Percentiles rank a stretch among this genome's conserved stretches.
Evolutionary conservation across 2,797 vertebrate species (phyloP).

Genomic region (Varecia variegata): DNA sequence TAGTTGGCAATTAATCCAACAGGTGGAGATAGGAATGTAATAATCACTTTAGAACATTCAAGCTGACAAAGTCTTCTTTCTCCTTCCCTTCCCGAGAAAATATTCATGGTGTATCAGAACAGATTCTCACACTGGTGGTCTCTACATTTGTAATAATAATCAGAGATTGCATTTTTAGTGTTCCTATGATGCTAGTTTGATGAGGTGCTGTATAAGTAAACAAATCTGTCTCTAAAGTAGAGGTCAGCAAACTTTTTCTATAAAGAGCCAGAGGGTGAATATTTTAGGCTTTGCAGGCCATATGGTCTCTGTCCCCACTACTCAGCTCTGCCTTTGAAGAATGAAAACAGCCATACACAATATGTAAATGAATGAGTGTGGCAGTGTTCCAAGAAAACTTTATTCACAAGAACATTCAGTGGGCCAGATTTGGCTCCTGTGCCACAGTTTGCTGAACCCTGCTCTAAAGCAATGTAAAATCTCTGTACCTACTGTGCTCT

Average conservation of each 20-base stretch:
- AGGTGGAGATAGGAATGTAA: conserved; percentile 27
- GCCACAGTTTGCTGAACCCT: not conserved
- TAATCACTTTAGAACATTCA: conserved; percentile 63
- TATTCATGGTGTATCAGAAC: not conserved
- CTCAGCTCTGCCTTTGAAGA: not conserved
- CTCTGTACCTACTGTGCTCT: not conserved
- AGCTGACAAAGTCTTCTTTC: not conserved
- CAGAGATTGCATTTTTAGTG: not conserved
- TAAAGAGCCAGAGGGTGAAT: not conserved
- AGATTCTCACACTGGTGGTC: not conserved
- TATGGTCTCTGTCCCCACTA: not conserved
- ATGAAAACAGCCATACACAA: not conserved
- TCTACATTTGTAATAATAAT: not conserved
- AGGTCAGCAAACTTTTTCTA: not conserved
- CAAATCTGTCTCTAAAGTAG: not conserved
- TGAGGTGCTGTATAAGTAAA: not conserved
- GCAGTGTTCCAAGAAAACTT: conserved; percentile 40
- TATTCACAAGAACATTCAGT: conserved; percentile 15
- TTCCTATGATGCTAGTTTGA: not conserved
- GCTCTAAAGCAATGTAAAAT: not conserved
- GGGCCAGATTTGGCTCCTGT: not conserved
- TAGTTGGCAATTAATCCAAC: conserved; percentile 67
- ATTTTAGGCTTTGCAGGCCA: not conserved
- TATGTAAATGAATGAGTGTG: not conserved
- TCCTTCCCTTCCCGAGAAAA: conserved; percentile 20